A percentile compares a stretch with the other conserved stretches of the same genome.
phyloP scores from a whole-genome alignment of 2,888 invertebrate species.

The Celastrina argiolus region DNA sequence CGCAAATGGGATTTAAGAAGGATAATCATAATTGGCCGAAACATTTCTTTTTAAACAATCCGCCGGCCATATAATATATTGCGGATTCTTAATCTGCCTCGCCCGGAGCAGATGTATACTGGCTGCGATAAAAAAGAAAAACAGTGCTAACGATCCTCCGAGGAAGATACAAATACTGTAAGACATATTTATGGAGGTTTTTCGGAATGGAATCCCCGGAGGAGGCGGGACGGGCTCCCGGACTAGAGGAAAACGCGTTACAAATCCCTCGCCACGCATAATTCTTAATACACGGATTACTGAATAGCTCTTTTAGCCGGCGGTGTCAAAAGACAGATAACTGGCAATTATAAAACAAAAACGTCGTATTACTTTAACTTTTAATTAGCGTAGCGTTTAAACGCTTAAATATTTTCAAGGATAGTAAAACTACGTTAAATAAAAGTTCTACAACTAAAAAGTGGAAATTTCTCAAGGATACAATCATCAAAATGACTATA shows the following conservation, averaged over 20 bases:
- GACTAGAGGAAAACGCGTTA: slow-evolving; percentile 69
- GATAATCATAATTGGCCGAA: background rate
- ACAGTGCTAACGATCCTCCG: slow-evolving; percentile 71
- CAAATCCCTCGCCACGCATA: slow-evolving; percentile 71
- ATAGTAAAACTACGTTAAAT: too few species aligned
- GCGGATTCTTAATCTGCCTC: slow-evolving; percentile 9
- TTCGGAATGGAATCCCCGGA: slow-evolving; percentile 21
- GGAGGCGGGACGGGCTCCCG: slow-evolving; percentile 30
- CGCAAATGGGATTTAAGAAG: too few species aligned
- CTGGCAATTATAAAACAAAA: slow-evolving; percentile 55
- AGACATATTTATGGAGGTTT: slow-evolving; percentile 77
- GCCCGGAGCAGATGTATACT: slow-evolving; percentile 54
- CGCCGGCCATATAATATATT: background rate
- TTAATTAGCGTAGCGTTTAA: too few species aligned
- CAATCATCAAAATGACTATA: too few species aligned
- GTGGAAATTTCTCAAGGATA: too few species aligned
- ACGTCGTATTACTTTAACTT: too few species aligned
- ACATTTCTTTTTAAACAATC: background rate
- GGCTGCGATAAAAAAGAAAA: slow-evolving; percentile 54
- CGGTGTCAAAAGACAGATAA: slow-evolving; percentile 71
- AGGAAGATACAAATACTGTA: slow-evolving; percentile 76
- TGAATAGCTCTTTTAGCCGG: slow-evolving; percentile 61
- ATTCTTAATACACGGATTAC: slow-evolving; percentile 73
- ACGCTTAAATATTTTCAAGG: background rate
- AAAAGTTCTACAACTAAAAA: too few species aligned